These are phyloP conservation scores for Augochlorella aurata DNA, from an alignment of 2,888 invertebrate genomes.

Conservation along the genomic window DNA sequence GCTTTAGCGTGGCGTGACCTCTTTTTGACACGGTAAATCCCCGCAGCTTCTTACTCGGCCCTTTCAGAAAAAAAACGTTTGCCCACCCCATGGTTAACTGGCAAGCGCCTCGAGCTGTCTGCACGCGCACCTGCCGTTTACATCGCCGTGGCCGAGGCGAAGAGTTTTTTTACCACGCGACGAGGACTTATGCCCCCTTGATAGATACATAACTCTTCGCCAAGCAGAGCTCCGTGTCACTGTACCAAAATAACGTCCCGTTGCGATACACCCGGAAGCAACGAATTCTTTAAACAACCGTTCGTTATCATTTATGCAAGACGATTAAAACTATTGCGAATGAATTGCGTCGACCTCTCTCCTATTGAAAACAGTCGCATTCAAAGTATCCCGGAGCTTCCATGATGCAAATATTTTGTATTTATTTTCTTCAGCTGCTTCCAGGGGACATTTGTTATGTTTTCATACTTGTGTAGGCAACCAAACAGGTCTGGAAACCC, in stretches of 20 bases:
- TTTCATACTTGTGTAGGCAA: too few species aligned
- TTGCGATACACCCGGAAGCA: background rate
- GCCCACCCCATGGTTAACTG: slow-evolving; percentile 52
- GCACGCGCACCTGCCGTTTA: slow-evolving; percentile 58
- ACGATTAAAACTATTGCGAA: background rate
- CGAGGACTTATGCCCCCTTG: slow-evolving; percentile 43
- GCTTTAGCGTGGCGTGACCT: slow-evolving; percentile 50
- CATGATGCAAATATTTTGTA: background rate
- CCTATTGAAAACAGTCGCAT: background rate
- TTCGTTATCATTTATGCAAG: background rate
- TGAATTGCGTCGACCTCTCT: background rate
- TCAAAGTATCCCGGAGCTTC: background rate
- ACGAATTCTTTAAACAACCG: background rate
- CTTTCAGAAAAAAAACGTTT: slow-evolving; percentile 57
- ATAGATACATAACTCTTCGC: slow-evolving; percentile 23
- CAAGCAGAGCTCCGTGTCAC: background rate
- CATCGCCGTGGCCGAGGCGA: slow-evolving; percentile 22
- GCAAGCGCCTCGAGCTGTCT: slow-evolving; percentile 58
- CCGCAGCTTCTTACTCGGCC: slow-evolving; percentile 50
- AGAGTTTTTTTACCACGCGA: slow-evolving; percentile 50
- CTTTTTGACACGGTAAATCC: slow-evolving; percentile 56
- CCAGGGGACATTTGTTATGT: too few species aligned
- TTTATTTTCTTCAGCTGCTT: too few species aligned
- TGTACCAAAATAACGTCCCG: slow-evolving; percentile 17
- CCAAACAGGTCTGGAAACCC: background rate